Evolutionary conservation across 2,888 invertebrate species (phyloP).

Genomic region (Nebria salina): DNA sequence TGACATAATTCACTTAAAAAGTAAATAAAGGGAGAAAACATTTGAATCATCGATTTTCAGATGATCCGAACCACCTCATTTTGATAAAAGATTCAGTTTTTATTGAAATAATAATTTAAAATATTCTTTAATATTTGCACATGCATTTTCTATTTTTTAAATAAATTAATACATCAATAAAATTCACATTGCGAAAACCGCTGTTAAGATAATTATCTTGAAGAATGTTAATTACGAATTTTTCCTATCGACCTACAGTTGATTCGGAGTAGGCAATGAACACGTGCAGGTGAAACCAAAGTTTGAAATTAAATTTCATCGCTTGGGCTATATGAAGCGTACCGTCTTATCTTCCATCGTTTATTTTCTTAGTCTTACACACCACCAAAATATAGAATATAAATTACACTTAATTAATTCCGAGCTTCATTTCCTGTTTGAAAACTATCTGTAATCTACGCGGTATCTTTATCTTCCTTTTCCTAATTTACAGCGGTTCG

Average conservation of each 20-base stretch:
- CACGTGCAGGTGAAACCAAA: not conserved
- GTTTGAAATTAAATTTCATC: slow-evolving; percentile 22
- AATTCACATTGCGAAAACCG: no score
- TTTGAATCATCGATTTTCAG: no score
- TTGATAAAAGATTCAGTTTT: no score
- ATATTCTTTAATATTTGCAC: no score
- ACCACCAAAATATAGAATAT: slow-evolving; percentile 28
- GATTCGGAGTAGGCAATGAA: not conserved
- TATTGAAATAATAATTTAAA: no score
- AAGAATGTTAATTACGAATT: not conserved
- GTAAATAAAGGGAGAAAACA: no score
- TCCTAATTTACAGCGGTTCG: slow-evolving; percentile 13
- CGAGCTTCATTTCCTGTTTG: slow-evolving; percentile 30
- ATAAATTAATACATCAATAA: no score
- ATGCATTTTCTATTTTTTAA: no score
- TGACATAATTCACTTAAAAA: no score
- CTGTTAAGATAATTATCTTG: no score
- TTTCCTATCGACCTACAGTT: not conserved
- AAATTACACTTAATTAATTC: slow-evolving; percentile 32
- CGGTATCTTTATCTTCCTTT: slow-evolving; percentile 21
- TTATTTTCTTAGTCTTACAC: slow-evolving; percentile 19
- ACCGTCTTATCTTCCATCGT: slow-evolving; percentile 12
- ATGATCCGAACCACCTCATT: no score
- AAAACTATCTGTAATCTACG: slow-evolving; percentile 24
- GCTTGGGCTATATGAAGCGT: not conserved